Percentiles rank a stretch among this genome's conserved stretches.
phyloP scores from a whole-genome alignment of 2,888 invertebrate species.

The Scaeva pyrastri region DNA sequence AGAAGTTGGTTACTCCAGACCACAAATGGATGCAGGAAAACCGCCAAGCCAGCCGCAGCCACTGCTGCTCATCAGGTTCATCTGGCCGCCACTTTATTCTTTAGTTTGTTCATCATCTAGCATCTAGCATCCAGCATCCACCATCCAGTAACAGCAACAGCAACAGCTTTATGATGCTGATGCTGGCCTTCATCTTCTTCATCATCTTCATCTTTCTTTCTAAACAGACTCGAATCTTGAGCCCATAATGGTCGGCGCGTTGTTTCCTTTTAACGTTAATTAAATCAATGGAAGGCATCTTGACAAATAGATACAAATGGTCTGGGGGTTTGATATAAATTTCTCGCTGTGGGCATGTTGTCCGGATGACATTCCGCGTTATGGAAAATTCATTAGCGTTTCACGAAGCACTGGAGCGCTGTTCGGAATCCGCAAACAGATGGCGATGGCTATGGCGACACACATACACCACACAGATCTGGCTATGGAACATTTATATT shows the following conservation, averaged over 20 bases:
- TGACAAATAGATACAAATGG: constrained; percentile 76
- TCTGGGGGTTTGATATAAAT: constrained; percentile 65
- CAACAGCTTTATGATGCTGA: background rate
- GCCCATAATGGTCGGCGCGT: constrained; percentile 68
- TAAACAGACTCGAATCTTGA: constrained; percentile 22
- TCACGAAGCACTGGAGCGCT: constrained; percentile 59
- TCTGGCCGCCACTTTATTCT: background rate
- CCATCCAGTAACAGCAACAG: no score
- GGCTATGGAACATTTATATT: background rate
- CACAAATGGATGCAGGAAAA: constrained; percentile 62
- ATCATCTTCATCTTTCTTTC: constrained; percentile 9
- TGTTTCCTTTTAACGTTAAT: constrained; percentile 75
- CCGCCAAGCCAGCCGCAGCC: constrained; percentile 35
- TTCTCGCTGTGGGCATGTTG: constrained; percentile 69
- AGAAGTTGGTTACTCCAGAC: constrained; percentile 47
- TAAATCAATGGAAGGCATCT: constrained; percentile 76
- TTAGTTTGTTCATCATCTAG: background rate
- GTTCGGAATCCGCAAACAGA: constrained; percentile 63
- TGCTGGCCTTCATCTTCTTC: constrained; percentile 14
- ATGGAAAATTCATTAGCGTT: constrained; percentile 75
- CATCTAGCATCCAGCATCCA: constrained; percentile 7
- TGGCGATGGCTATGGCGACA: constrained; percentile 19
- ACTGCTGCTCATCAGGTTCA: constrained; percentile 37
- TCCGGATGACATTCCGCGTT: constrained; percentile 71
- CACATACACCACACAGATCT: background rate